Conservation (phyloP, 2,888 invertebrate genomes). For the Kryphioiulus occultus region DNA sequence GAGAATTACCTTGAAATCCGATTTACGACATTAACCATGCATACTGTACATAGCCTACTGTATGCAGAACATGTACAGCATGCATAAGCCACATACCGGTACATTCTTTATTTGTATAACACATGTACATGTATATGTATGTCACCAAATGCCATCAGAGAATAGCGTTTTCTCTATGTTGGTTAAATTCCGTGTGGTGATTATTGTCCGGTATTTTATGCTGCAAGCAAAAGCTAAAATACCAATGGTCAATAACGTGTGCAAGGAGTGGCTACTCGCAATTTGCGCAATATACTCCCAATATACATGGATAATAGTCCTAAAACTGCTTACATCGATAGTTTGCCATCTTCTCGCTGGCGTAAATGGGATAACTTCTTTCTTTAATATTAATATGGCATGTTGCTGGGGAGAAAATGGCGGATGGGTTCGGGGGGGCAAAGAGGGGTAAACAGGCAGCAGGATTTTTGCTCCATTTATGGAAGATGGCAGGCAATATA, state of each 20-base stretch:
- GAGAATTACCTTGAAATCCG: too few species aligned
- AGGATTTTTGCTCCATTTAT: constrained; percentile 19
- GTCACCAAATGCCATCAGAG: background rate
- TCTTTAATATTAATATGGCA: constrained; percentile 30
- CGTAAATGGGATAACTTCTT: constrained; percentile 19
- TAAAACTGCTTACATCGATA: constrained; percentile 30
- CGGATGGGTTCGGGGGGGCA: background rate
- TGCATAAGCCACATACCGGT: background rate
- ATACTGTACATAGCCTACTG: too few species aligned
- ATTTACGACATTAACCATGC: too few species aligned
- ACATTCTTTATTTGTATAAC: background rate
- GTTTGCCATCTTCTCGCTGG: background rate
- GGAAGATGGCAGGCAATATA: constrained; percentile 24
- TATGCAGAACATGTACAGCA: background rate
- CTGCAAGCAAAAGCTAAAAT: background rate
- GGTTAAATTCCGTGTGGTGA: background rate
- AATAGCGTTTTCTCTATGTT: background rate
- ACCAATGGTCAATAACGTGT: background rate
- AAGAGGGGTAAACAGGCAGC: background rate
- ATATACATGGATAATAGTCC: constrained; percentile 25
- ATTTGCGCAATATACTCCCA: background rate
- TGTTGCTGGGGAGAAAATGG: background rate
- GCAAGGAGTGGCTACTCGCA: constrained; percentile 17
- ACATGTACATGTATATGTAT: background rate
- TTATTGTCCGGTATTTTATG: constrained; percentile 17